A percentile compares a stretch with the other conserved stretches of the same genome.
phyloP scores from a whole-genome alignment of 1,140 invertebrate species.

The Glossosoma conforme region DNA sequence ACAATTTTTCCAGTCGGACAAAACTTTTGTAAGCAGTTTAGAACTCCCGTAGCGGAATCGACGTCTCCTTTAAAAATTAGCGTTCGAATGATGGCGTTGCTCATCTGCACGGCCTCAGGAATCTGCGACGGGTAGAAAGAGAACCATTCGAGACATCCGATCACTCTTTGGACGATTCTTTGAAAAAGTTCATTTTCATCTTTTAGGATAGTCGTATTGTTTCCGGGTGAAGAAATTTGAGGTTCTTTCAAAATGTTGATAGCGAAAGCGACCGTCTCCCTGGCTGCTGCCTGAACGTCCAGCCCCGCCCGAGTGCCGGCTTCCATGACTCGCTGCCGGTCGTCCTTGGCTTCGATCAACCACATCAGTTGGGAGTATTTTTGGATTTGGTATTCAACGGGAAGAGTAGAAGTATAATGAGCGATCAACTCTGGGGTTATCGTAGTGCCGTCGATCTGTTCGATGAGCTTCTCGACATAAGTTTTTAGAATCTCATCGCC shows the following conservation, averaged over 20 bases:
- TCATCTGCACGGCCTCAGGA: constrained; percentile 75
- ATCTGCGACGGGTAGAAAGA: constrained; percentile 73
- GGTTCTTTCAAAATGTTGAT: constrained; percentile 36
- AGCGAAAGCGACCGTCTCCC: constrained; percentile 76
- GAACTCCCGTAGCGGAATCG: constrained; percentile 44
- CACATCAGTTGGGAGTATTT: constrained; percentile 78
- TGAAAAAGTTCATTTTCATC: constrained; percentile 32
- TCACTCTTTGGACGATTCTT: constrained; percentile 38
- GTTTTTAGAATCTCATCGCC: constrained; percentile 70
- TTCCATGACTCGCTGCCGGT: constrained; percentile 47
- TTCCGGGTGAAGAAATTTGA: constrained; percentile 11
- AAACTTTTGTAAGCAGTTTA: constrained; percentile 52
- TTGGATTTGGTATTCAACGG: constrained; percentile 62
- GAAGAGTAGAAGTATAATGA: constrained; percentile 76
- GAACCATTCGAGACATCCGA: constrained; percentile 79
- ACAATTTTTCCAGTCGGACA: constrained; percentile 37
- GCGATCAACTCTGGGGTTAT: constrained; percentile 68
- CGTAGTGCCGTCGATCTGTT: constrained; percentile 55
- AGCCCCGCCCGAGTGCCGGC: constrained; percentile 60
- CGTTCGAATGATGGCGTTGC: constrained; percentile 82
- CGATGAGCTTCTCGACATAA: constrained; percentile 64
- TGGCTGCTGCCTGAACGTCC: constrained; percentile 78
- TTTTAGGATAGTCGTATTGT: constrained; percentile 31
- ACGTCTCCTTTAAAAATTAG: constrained; percentile 57
- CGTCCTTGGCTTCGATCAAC: constrained; percentile 59